These are phyloP conservation scores for Scrobipalpa costella DNA, from an alignment of 2,888 invertebrate species.

Conservation along the genomic window DNA sequence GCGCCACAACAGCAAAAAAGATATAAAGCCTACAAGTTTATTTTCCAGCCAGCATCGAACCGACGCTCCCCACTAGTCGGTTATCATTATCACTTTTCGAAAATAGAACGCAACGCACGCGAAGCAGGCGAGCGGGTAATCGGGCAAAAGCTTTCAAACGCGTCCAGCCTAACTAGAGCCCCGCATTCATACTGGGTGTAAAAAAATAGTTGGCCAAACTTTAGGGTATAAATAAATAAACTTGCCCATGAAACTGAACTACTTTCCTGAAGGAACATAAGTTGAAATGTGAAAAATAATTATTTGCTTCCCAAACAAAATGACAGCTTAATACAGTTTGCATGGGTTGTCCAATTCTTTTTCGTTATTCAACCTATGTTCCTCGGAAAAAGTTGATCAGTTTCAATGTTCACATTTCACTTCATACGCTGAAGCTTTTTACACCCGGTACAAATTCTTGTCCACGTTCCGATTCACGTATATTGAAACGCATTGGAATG, in stretches of 20 bases:
- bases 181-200: slow-evolving; percentile 62
- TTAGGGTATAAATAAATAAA: too few species aligned
- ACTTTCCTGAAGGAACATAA: too few species aligned
- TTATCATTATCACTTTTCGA: slow-evolving; percentile 78
- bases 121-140: slow-evolving; percentile 75
- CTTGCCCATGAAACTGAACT: too few species aligned
- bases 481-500: slow-evolving; percentile 31
- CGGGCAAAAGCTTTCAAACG: slow-evolving; percentile 75
- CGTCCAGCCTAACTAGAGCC: slow-evolving; percentile 58
- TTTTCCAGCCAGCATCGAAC: neutral
- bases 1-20: neutral
- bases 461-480: slow-evolving; percentile 65
- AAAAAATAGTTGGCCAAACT: too few species aligned
- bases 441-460: slow-evolving; percentile 30
- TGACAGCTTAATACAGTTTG: too few species aligned
- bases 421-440: too few species aligned
- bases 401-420: too few species aligned
- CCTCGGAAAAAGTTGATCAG: too few species aligned
- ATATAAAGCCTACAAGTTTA: neutral
- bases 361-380: too few species aligned
- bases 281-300: too few species aligned
- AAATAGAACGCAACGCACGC: slow-evolving; percentile 80
- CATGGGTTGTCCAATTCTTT: too few species aligned
- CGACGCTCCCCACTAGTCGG: slow-evolving; percentile 54
- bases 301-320: too few species aligned